These are phyloP conservation scores for Strigamia crassipes DNA, from an alignment of 2,888 invertebrate species.

Conservation along the genomic window DNA sequence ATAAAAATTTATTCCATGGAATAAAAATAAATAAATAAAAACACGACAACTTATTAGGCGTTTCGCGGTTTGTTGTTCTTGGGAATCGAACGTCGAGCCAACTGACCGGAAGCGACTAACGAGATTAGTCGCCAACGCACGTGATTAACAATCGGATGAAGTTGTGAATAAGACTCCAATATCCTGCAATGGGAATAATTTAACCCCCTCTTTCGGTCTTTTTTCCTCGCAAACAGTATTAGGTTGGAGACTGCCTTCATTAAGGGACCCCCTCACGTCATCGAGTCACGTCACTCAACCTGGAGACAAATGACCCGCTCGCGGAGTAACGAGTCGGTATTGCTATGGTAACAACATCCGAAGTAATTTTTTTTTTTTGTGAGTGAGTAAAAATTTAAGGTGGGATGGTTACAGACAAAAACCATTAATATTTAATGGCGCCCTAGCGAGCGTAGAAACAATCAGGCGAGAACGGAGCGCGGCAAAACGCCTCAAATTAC, in stretches of 20 bases:
- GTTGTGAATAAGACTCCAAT: conserved; percentile 7
- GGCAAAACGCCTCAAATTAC: conserved; percentile 27
- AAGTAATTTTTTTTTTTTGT: neutral
- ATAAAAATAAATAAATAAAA: neutral
- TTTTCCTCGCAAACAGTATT: neutral
- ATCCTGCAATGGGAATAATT: conserved; percentile 31
- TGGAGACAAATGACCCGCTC: conserved; percentile 33
- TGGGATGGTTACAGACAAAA: conserved; percentile 28
- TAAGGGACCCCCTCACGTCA: conserved; percentile 40
- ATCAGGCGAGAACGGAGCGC: conserved; percentile 12
- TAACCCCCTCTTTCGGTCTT: neutral
- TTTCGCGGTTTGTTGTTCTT: neutral
- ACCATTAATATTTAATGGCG: conserved; percentile 35
- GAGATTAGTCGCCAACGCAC: neutral
- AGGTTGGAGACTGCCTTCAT: conserved; percentile 19
- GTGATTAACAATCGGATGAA: conserved; percentile 30
- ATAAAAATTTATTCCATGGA: neutral
- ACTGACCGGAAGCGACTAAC: conserved; percentile 26
- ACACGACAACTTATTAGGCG: neutral
- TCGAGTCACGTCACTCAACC: conserved; percentile 8
- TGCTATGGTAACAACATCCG: neutral
- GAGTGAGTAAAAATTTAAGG: neutral
- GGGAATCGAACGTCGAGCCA: neutral
- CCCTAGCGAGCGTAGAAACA: conserved; percentile 29
- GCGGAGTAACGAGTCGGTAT: neutral